phyloP scores from a whole-genome alignment of 2,888 invertebrate species.

The Apodemia zela region DNA sequence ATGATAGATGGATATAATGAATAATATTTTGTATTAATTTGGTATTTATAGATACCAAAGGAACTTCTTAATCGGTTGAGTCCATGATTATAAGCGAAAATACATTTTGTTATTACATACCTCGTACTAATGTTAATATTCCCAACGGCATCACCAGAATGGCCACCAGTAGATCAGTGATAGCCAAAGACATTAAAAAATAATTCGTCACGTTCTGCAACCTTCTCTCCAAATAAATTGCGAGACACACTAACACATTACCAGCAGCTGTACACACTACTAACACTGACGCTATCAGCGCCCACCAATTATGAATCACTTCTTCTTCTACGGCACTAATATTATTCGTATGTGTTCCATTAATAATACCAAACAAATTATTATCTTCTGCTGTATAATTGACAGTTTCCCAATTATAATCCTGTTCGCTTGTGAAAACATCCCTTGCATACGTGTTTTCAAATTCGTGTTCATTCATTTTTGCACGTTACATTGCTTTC shows the following conservation, averaged over 20 bases:
- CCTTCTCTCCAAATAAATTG: constrained; percentile 94
- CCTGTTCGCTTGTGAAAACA: constrained; percentile 24
- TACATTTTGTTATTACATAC: constrained; percentile 71
- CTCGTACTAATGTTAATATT: constrained; percentile 89
- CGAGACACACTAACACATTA: constrained; percentile 95
- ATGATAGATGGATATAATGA: too few relatives aligned
- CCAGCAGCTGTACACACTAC: constrained; percentile 94
- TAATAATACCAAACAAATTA: constrained; percentile 33
- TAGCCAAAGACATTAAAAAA: constrained; percentile 96
- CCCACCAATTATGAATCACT: constrained; percentile 88
- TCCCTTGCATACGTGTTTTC: constrained; percentile 29
- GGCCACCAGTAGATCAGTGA: constrained; percentile 97
- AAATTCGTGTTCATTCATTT: constrained; percentile 54
- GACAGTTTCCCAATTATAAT: constrained; percentile 37
- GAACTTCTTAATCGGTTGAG: too few relatives aligned
- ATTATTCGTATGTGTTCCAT: constrained; percentile 42
- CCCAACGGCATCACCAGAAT: constrained; percentile 97
- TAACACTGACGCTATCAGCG: constrained; percentile 86
- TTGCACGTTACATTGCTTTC: constrained; percentile 40
- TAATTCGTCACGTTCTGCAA: constrained; percentile 98
- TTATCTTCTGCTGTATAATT: constrained; percentile 37
- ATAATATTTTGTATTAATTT: too few relatives aligned
- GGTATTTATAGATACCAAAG: too few relatives aligned
- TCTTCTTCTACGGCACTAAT: constrained; percentile 38
- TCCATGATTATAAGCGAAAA: too few relatives aligned